Evolutionary conservation across 1,140 invertebrate genomes (phyloP), one percentile per base, ranked within the genome.

Genomic region (Lepidurus couesii): DNA sequence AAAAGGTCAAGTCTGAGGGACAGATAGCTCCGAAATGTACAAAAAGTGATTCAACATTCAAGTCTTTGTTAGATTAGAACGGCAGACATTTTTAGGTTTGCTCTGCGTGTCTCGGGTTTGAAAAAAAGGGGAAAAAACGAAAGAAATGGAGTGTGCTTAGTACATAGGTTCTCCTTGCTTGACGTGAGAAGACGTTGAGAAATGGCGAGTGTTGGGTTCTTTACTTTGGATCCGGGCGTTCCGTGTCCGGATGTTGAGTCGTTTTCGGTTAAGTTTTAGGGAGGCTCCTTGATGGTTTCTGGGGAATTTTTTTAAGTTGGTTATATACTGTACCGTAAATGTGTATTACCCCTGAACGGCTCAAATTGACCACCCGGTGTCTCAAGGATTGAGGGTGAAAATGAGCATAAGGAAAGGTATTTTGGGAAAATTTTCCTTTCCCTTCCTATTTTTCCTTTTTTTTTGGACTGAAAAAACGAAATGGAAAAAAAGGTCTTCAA

Each of bases 241-340:
- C 53, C 53, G 6, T 65, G 53, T 16, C 13, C 53, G 53, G 53
- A 65, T 65, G 53, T 65, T 65, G 53, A 65, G 53, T 65, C 53
- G 45, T 47, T 47, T 47, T 16, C 16, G 53, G 13, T 13, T n/a
- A 65, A 65, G 21, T 65, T 65, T 65, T 16, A 10, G 53, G 13
- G 53, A 21, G 2, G 13, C 3, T 34, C 34, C 34, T 34, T 34
- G 34, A 34, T 34, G 34, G 34, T 34, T 34, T 4, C 3, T 34
- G 34, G 34, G 34, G 34, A 34, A 3, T 34, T 34, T 34, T 34
- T 34, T 34, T 3, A 34, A 34, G 34, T 34, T 34, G 34, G 34
- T 34, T 34, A 3, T 34, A 34, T 34, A 34, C 34, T 34, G 3
- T 34, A 34, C 26, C 26, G 26, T 34, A 34, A 34, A 34, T 34